These are phyloP conservation scores for Kryptopterus vitreolus DNA, from an alignment of 2,797 vertebrate species.

Conservation along the genomic window DNA sequence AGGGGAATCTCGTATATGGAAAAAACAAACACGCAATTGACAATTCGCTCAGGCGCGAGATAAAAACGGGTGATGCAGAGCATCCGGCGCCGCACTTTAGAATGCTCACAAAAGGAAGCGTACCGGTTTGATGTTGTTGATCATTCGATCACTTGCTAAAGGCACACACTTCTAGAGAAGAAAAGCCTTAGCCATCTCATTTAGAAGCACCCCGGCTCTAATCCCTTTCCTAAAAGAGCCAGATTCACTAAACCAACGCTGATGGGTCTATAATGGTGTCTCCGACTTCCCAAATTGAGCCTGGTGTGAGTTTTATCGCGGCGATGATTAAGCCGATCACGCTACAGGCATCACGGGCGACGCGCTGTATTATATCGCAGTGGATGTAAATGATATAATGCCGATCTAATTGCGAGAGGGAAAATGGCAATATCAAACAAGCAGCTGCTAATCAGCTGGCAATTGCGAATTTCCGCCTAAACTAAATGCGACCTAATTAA, in stretches of 20 bases:
- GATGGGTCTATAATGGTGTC: slow-evolving; percentile 15
- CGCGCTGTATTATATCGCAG: slow-evolving; percentile 16
- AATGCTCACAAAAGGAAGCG: too few species aligned
- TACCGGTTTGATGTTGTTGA: background rate
- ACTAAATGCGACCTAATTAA: slow-evolving; percentile 54
- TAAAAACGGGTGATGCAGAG: too few species aligned
- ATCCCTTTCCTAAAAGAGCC: slow-evolving; percentile 1
- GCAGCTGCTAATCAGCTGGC: slow-evolving; percentile 42
- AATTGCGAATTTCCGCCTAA: slow-evolving; percentile 47
- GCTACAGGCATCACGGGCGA: background rate
- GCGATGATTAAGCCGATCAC: slow-evolving; percentile 40
- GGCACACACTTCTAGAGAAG: background rate
- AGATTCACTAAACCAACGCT: slow-evolving; percentile 1
- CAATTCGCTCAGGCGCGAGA: background rate
- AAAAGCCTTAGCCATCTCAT: background rate
- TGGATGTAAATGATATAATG: slow-evolving; percentile 39
- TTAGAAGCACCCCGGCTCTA: background rate
- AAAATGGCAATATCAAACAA: slow-evolving; percentile 37
- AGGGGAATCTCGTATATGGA: background rate
- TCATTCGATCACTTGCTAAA: background rate
- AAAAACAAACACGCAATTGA: background rate
- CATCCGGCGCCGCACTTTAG: too few species aligned
- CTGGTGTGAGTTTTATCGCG: slow-evolving; percentile 24
- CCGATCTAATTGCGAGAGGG: slow-evolving; percentile 41
- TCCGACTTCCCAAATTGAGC: slow-evolving; percentile 1